phyloP scores from a whole-genome alignment of 2,113 vertebrate species.

The Cyrtonyx montezumae region DNA sequence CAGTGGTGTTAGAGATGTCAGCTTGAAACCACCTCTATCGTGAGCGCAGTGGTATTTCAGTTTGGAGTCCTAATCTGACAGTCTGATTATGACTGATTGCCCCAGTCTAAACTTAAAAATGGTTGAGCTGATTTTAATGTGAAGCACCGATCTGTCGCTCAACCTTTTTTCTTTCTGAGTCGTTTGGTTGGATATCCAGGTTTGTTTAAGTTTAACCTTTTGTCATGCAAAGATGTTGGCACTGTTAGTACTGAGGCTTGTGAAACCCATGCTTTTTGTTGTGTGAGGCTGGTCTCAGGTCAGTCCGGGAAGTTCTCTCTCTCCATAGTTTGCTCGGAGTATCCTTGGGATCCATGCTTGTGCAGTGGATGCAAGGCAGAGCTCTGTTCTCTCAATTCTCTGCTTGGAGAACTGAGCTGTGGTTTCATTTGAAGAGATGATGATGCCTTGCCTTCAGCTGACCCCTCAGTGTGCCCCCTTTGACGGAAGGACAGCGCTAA shows the following conservation, averaged over 20 bases:
- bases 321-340: slow-evolving; percentile 1
- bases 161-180: slow-evolving; percentile 8
- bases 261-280: slow-evolving; percentile 18
- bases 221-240: neutral
- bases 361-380: slow-evolving; percentile 38
- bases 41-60: slow-evolving; percentile 51
- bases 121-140: slow-evolving; percentile 59
- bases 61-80: slow-evolving; percentile 56
- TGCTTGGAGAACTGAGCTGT: slow-evolving; percentile 36
- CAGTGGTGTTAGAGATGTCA: slow-evolving; percentile 45
- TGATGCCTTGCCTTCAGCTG: slow-evolving; percentile 50
- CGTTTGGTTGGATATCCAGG: slow-evolving; percentile 52
- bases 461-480: neutral
- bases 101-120: slow-evolving; percentile 23
- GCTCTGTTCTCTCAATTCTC: neutral
- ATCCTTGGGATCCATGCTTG: slow-evolving; percentile 8
- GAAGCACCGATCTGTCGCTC: slow-evolving; percentile 65
- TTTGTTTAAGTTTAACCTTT: slow-evolving; percentile 13
- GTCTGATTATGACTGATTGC: slow-evolving; percentile 55
- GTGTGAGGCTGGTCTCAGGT: slow-evolving; percentile 57
- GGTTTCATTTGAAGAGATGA: slow-evolving; percentile 13
- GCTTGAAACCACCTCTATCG: slow-evolving; percentile 24
- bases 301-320: slow-evolving; percentile 58
- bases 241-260: neutral
- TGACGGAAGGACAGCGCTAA: slow-evolving; percentile 4